A percentile compares a stretch with the other conserved stretches of the same genome.
Conservation (phyloP, 37 sponge, comb jelly and placozoan species). For the Aphrocallistes beatrix region DNA sequence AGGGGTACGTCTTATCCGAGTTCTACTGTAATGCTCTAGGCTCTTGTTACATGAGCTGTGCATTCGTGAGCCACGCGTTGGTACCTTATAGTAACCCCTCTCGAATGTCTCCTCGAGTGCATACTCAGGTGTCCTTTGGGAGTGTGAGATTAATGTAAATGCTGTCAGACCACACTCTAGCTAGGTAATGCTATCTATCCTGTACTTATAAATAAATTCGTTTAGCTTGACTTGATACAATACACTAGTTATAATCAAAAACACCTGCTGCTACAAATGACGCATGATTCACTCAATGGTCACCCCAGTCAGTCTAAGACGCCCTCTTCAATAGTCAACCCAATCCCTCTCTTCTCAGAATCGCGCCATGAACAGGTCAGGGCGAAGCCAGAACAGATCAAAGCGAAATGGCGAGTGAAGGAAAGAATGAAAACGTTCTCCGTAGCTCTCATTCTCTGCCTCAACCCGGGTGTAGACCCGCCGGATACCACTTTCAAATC, state of each 20-base stretch:
- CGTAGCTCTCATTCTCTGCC: constrained; percentile 66
- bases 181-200: too few species aligned
- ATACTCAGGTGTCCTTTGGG: too few species aligned
- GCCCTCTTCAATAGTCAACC: neutral
- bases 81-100: too few species aligned
- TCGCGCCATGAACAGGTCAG: neutral
- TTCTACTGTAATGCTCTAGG: too few species aligned
- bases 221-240: neutral
- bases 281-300: neutral
- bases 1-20: too few species aligned
- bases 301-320: neutral
- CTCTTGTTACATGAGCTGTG: too few species aligned
- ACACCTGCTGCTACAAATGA: neutral
- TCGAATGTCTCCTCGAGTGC: too few species aligned
- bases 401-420: neutral
- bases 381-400: neutral
- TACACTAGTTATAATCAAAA: too few species aligned
- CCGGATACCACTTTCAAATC: constrained; percentile 75
- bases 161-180: too few species aligned
- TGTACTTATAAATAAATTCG: too few species aligned
- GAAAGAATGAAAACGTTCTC: constrained; percentile 67
- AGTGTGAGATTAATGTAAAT: too few species aligned
- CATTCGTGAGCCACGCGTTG: too few species aligned
- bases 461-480: constrained; percentile 88
- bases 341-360: neutral